Evolutionary conservation across 2,888 invertebrate genomes (phyloP), one percentile per base, ranked within the genome.

Genomic region (Perdita meconis): DNA sequence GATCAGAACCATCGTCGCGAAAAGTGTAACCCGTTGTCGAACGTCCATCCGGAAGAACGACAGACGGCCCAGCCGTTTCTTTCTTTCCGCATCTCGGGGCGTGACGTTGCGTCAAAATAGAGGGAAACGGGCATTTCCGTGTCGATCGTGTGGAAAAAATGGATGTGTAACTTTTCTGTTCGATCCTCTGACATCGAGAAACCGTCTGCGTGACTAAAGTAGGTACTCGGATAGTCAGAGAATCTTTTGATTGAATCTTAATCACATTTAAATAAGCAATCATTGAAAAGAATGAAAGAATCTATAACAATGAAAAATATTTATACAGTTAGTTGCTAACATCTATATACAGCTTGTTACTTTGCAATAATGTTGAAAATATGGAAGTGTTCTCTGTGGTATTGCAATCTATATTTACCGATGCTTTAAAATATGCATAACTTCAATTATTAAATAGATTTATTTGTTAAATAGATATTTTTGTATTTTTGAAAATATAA

Each of bases 11-110:
- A 80, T 86, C 74, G 76, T 65, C 59, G 83, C 81, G 85, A 84
- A 89, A 90, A 89, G 89, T 89, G 87, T 90, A 88, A 87, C 88
- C 89, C 86, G 90, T 89, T 89, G 90, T 88, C 84, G 87, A 87
- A 90, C 86, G 89, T 90, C 89, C 88, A 85, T 89, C 85, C 73
- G 67, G 65, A 42, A 81, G 86, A 90, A 89, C 87, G 90, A 90
- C 90, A 88, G 89, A 81, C 86, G 86, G 82, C 30, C 77, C 22
- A 59, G 72, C 73, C 76, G 68, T 57, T 30, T 71, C 51, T 61
- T 77, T 78, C 67, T 67, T 67, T 70, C 51, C 42, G n/a, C 50
- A 22, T 60, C 34, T 64, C 22, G 26, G 30, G 47, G 40, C 67
- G 63, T 53, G 61, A 51, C 69, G 66, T 70, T 53, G 50, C 56